Evolutionary conservation across 2,797 vertebrate species (phyloP), one percentile per base, ranked within the genome.

Genomic region (Melanogrammus aeglefinus): DNA sequence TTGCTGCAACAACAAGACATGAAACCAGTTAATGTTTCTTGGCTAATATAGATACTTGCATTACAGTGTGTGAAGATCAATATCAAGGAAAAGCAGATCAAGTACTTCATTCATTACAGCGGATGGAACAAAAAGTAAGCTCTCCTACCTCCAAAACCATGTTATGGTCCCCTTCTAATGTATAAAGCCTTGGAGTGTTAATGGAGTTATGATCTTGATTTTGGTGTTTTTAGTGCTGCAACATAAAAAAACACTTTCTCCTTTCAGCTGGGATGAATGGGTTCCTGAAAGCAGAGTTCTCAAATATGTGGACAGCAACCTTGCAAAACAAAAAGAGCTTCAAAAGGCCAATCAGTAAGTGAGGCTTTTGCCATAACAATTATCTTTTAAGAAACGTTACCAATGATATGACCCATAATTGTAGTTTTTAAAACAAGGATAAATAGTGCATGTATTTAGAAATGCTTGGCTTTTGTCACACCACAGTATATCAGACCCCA

Each of bases 101-200:
- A 99, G 89, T 99, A 99, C 94, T 99, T 99, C 73, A 99, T 99
- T 96, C 98, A 99, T 95, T 99, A 99, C 94, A 99, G 97, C 90
- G 98, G 98, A 87, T 99, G 98, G 98, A 99, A 99, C 95, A 99
- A 99, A 93, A 99, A 99, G 97, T 99, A 92, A 98, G 98, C 95
- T 24, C 31, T 6, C 39, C 36, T 14, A 4, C 51, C 76, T 66
- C 8, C 4, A 24, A 35, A 66, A 12, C 3, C 12, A 41, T 41
- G 39, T 13, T 41, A 41, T 41, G 1, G 39, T 41, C 39, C 39
- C 12, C 39, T 13, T 13, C 39, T 13, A 13, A 2, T 21, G 57
- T 3, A 66, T 35, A 4, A 69, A 16, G 66, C 12, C 21, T 69
- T 24, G 27, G n/a, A 27, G 27, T 71, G 29, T 33, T 33, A 31